Base-by-base conservation (phyloP, 2,888 invertebrate genomes). In the Enoplolaimus lenunculus region DNA sequence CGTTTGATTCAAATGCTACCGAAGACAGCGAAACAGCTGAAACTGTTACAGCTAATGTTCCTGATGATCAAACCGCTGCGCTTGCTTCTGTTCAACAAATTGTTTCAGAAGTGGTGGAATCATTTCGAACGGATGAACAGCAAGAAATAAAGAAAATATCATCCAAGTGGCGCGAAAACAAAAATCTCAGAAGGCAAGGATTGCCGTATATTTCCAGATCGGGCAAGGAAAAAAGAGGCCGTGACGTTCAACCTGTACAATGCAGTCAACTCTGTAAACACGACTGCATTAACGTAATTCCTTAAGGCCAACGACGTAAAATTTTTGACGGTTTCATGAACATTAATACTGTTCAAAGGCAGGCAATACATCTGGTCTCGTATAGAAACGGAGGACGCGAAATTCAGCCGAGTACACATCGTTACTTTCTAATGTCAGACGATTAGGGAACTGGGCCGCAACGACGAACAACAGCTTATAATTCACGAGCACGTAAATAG, bases 401-500 rank as follows among this genome's bases (percentile, higher is more conserved):
- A 13, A 7, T 7, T 16, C 29, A 26, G n/a, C 28, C 7, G 28
- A 62, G 7, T 29, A 29, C 62, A 13, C 7, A 62, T n/a, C 7
- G 28, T 13, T 62, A 13, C 31, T 62, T 62, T n/a, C 7, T 62
- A 29, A 29, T 31, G 28, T 13, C 28, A 29, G 62, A 62, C n/a
- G n/a, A 3, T 13, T 3, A 62, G 7, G 62, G 62, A 29, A 29
- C 62, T 13, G 16, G 62, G 28, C 7, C 7, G 29, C 62, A 62
- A 62, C 13, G 3, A n/a, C n/a, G 7, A n/a, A n/a, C 67, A 66
- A 34, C 7, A 13, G 21, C 45, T 13, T 7, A 7, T 13, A 13
- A 34, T 66, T 31, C 2, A 29, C 2, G 7, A 66, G 3, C 67
- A 66, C 67, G 34, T 66, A 13, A 34, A 66, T 66, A n/a, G 34